Evolutionary conservation across 2,797 vertebrate species (phyloP).

Genomic region (Malacoraja senta): DNA sequence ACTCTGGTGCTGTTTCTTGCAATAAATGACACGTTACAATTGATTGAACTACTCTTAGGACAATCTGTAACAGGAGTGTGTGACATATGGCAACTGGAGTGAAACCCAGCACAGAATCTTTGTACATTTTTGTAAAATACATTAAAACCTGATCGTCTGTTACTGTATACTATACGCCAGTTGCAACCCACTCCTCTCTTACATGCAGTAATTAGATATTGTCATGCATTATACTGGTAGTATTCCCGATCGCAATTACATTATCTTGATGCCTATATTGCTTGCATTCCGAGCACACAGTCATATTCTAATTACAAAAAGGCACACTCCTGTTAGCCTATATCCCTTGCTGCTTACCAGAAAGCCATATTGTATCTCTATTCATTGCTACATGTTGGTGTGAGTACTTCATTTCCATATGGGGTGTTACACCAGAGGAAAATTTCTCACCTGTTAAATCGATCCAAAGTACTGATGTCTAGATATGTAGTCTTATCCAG

Average conservation of each 20-base stretch:
- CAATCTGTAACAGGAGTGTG: background rate
- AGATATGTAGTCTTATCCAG: too few species aligned
- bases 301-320: background rate
- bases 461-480: too few species aligned
- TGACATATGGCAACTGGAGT: background rate
- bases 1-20: too few species aligned
- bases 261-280: background rate
- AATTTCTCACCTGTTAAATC: background rate
- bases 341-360: background rate
- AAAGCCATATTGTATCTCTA: background rate
- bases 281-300: background rate
- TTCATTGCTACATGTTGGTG: background rate
- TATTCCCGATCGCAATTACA: background rate
- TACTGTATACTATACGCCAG: background rate
- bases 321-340: background rate
- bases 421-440: background rate
- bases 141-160: background rate
- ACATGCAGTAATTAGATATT: background rate
- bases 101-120: background rate
- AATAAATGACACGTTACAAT: too few species aligned
- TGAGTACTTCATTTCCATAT: background rate
- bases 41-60: background rate
- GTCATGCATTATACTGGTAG: background rate
- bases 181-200: background rate
- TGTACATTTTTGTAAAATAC: background rate